Evolutionary conservation across 2,797 vertebrate genomes (phyloP).

Genomic region (Poeciliopsis turneri): DNA sequence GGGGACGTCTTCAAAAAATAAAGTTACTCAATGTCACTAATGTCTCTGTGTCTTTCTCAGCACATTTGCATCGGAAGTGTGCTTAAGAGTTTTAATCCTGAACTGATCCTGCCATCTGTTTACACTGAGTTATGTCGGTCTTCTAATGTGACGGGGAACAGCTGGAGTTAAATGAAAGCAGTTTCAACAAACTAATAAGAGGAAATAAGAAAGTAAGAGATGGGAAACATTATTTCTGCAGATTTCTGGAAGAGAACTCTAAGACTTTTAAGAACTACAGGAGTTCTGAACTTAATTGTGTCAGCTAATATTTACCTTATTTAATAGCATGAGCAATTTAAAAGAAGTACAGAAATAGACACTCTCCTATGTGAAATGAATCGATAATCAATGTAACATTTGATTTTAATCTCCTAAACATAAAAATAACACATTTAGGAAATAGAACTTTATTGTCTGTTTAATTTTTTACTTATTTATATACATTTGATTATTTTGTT

Average conservation of each 20-base stretch:
- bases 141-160: neutral
- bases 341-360: neutral
- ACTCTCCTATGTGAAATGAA: neutral
- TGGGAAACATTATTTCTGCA: neutral
- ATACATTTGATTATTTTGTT: no score
- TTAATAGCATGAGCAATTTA: neutral
- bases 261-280: neutral
- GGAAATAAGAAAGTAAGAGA: neutral
- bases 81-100: constrained; percentile 3
- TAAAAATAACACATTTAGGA: neutral
- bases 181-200: constrained; percentile 19
- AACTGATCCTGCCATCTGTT: constrained; percentile 14
- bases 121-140: constrained; percentile 19
- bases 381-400: neutral
- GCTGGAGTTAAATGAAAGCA: constrained; percentile 1
- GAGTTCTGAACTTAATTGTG: neutral
- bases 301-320: neutral
- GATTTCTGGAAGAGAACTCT: neutral
- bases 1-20: constrained; percentile 15
- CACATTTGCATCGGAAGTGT: neutral
- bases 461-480: no score
- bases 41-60: neutral
- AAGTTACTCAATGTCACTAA: neutral
- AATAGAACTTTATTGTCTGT: no score
- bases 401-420: neutral